Conservation (phyloP, 1,140 invertebrate species). For the Drosophila dunni region DNA sequence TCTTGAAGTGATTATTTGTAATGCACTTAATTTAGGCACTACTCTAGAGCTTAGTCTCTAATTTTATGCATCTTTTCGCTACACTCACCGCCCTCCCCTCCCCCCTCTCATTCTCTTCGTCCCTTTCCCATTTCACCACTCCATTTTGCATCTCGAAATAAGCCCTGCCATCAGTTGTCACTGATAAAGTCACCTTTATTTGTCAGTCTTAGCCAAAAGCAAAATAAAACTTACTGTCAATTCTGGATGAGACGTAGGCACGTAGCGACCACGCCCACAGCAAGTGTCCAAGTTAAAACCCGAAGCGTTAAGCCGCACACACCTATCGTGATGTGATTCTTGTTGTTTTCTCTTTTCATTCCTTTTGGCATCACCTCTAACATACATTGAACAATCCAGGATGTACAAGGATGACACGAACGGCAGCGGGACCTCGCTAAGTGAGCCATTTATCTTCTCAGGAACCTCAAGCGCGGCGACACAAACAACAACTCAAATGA, state of each 20-base stretch:
- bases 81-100: neutral
- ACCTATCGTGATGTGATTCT: conserved; percentile 67
- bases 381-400: conserved; percentile 14
- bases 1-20: neutral
- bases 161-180: conserved; percentile 57
- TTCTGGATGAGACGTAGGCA: conserved; percentile 41
- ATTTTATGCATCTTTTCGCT: neutral
- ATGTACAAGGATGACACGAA: conserved; percentile 3
- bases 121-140: neutral
- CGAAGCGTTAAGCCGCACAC: conserved; percentile 80
- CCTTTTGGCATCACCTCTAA: conserved; percentile 45
- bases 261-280: conserved; percentile 54
- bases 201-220: conserved; percentile 69
- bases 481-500: conserved; percentile 57
- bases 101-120: neutral
- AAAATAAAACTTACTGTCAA: conserved; percentile 43
- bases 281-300: conserved; percentile 39
- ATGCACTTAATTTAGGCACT: too few species aligned
- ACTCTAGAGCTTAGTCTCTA: conserved; percentile 14
- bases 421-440: conserved; percentile 59
- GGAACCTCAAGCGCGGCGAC: conserved; percentile 80
- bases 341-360: conserved; percentile 31
- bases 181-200: conserved; percentile 80
- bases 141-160: conserved; percentile 38
- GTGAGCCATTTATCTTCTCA: conserved; percentile 84